Conservation (phyloP, 2,113 vertebrate genomes). For the Pygoscelis adeliae region DNA sequence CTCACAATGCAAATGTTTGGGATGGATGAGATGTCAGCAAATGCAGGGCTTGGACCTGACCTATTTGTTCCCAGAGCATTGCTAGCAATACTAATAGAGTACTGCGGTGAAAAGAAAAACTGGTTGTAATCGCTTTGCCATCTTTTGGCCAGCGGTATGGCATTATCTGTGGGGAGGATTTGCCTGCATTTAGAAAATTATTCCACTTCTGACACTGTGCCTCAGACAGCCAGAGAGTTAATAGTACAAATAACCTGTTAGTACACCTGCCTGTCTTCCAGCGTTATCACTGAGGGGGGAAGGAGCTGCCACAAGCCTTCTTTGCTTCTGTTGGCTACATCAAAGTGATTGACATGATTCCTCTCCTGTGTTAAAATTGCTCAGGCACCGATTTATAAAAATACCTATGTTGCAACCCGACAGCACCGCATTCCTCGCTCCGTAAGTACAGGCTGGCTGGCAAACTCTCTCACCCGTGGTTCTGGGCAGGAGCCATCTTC, state of each 20-base stretch:
- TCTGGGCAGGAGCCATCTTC: neutral
- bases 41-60: neutral
- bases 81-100: neutral
- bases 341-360: neutral
- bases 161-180: neutral
- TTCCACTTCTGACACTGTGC: neutral
- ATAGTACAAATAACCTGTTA: neutral
- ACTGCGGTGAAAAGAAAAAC: no score
- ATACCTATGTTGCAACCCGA: neutral
- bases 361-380: neutral
- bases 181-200: neutral
- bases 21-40: neutral
- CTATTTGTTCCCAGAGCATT: neutral
- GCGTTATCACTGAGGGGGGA: neutral
- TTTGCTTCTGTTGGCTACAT: neutral
- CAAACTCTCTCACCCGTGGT: neutral
- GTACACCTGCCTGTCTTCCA: neutral
- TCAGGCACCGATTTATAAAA: neutral
- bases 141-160: neutral
- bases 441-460: neutral
- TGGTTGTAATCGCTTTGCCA: neutral
- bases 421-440: rapidly evolving
- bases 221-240: neutral
- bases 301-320: neutral
- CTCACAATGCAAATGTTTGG: neutral